These are phyloP conservation scores for Drosophila pegasa DNA, from an alignment of 2,888 invertebrate species.

Conservation along the genomic window DNA sequence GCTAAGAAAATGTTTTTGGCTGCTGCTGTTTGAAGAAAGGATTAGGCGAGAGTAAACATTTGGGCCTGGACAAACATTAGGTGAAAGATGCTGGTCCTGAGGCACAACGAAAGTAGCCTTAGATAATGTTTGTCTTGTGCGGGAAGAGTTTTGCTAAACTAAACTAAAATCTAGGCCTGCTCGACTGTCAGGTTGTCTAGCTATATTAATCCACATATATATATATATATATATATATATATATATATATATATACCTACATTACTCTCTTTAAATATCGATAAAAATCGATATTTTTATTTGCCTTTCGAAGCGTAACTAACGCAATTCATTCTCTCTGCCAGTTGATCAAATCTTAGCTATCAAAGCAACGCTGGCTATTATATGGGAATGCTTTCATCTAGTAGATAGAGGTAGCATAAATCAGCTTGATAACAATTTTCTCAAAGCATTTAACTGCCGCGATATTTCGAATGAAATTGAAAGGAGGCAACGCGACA, in stretches of 20 bases:
- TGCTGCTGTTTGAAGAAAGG: constrained; percentile 60
- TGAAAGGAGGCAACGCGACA: constrained; percentile 3
- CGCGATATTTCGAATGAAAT: constrained; percentile 33
- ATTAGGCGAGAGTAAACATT: constrained; percentile 64
- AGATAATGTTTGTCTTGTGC: constrained; percentile 9
- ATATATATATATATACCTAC: too few species aligned
- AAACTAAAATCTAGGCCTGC: neutral
- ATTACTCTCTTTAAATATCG: too few species aligned
- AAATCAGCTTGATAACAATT: constrained; percentile 23
- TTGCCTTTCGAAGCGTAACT: too few species aligned
- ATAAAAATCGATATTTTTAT: too few species aligned
- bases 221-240: too few species aligned
- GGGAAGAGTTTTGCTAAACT: neutral
- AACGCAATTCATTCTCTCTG: neutral
- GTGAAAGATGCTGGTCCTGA: neutral
- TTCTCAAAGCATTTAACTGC: constrained; percentile 15
- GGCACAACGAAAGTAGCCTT: neutral
- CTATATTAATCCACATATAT: too few species aligned
- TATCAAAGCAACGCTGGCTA: neutral
- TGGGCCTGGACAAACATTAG: constrained; percentile 2
- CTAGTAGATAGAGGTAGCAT: neutral
- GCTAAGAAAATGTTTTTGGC: constrained; percentile 77
- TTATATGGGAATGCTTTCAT: neutral
- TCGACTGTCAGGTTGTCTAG: neutral
- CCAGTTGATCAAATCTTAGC: neutral